Percentiles rank a stretch among this genome's conserved stretches.
Evolutionary conservation across 2,797 vertebrate species (phyloP).

Genomic region (Cossypha niveicapilla): DNA sequence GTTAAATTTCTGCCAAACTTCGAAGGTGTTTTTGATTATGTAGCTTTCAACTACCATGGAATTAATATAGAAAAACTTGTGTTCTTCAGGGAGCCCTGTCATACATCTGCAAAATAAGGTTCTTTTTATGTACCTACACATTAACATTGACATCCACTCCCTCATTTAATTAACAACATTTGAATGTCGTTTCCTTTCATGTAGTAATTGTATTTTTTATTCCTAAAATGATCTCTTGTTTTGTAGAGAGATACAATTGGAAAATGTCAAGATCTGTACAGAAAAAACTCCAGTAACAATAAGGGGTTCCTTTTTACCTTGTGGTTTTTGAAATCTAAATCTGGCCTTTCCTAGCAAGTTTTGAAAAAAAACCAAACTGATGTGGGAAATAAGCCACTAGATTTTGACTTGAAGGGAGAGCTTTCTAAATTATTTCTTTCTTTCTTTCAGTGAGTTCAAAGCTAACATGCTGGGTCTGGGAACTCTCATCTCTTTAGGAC

Average conservation of each 20-base stretch:
- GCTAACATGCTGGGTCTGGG: not conserved
- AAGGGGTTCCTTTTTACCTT: not conserved
- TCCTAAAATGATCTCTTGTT: constrained; percentile 4
- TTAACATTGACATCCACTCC: constrained; percentile 53
- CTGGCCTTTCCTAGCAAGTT: not conserved
- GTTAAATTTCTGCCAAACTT: constrained; percentile 61
- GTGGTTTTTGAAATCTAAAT: not conserved
- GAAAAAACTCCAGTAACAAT: not conserved
- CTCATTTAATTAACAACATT: constrained; percentile 58
- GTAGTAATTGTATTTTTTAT: constrained; percentile 35
- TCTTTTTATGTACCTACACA: constrained; percentile 59
- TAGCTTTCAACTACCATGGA: constrained; percentile 58
- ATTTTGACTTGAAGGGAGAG: constrained; percentile 17
- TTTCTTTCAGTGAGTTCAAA: constrained; percentile 22
- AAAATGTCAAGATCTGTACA: constrained; percentile 26
- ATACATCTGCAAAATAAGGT: constrained; percentile 53
- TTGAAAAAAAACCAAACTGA: not conserved
- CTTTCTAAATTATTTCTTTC: not conserved
- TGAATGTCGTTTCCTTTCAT: constrained; percentile 33
- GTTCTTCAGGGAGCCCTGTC: constrained; percentile 39
- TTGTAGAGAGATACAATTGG: constrained; percentile 3
- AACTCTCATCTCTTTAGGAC: constrained; percentile 31
- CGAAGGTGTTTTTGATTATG: constrained; percentile 68
- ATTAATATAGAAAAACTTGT: constrained; percentile 57
- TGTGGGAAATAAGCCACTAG: constrained; percentile 8